Evolutionary conservation across 2,888 invertebrate species (phyloP).

Genomic region (Drosophila paucipuncta): DNA sequence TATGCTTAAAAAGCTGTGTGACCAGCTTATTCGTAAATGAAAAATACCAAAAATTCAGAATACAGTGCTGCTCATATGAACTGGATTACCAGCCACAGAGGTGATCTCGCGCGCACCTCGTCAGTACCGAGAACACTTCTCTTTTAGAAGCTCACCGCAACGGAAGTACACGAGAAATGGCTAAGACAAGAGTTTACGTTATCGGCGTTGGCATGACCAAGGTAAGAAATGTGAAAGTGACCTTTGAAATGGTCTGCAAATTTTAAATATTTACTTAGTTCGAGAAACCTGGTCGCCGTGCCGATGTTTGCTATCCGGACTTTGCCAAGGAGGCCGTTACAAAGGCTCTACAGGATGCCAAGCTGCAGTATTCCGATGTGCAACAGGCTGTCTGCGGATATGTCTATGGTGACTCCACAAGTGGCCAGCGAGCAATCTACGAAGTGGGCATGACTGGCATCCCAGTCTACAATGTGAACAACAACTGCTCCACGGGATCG

Average conservation of each 20-base stretch:
- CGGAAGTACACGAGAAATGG: constrained; percentile 65
- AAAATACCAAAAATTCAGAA: neutral
- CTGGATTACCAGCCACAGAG: constrained; percentile 9
- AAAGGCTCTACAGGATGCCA: constrained; percentile 94
- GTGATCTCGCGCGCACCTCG: constrained; percentile 7
- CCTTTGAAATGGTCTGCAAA: constrained; percentile 47
- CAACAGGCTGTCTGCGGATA: constrained; percentile 97
- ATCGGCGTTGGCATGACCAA: constrained; percentile 99
- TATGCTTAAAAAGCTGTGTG: neutral
- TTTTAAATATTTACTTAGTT: constrained; percentile 87
- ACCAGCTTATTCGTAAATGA: neutral
- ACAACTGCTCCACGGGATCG: constrained; percentile 99
- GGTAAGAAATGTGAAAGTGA: constrained; percentile 85
- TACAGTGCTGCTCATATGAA: neutral
- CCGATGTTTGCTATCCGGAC: constrained; percentile 96
- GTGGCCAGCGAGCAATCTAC: constrained; percentile 96
- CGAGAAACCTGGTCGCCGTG: constrained; percentile 94
- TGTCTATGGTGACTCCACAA: constrained; percentile 97
- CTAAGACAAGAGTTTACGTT: constrained; percentile 90
- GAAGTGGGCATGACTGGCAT: constrained; percentile 98
- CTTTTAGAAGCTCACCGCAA: constrained; percentile 10
- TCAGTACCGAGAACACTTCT: constrained; percentile 27
- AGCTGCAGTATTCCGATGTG: constrained; percentile 90
- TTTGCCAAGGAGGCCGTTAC: constrained; percentile 97
- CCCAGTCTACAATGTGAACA: constrained; percentile 99